Evolutionary conservation across 2,888 invertebrate species (phyloP).

Genomic region (Malacosoma neustria): DNA sequence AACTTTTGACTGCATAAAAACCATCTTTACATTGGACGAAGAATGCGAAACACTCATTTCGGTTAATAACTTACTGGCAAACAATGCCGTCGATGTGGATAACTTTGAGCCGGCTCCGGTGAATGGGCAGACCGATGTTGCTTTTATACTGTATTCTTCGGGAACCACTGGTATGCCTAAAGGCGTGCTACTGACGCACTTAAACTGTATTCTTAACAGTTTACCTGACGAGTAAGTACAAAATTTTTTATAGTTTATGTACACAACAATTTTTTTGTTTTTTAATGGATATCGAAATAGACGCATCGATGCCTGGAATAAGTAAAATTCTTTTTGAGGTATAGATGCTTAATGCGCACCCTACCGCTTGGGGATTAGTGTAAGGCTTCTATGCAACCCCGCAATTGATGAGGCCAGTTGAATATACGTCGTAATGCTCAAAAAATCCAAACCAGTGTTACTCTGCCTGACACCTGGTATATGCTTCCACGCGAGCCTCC

Average conservation of each 20-base stretch:
- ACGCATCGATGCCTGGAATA: too few relatives aligned
- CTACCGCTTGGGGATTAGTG: too few relatives aligned
- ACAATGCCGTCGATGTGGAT: conserved; percentile 24
- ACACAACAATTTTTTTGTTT: conserved; percentile 1
- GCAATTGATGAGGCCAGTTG: too few relatives aligned
- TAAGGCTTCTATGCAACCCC: too few relatives aligned
- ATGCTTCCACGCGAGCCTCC: too few relatives aligned
- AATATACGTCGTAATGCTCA: too few relatives aligned
- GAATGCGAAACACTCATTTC: conserved; percentile 19
- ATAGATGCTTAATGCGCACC: too few relatives aligned
- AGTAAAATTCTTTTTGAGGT: too few relatives aligned
- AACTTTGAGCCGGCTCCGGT: conserved; percentile 55
- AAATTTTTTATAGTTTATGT: too few relatives aligned
- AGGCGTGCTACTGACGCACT: conserved; percentile 77
- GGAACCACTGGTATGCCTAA: conserved; percentile 82
- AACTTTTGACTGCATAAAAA: conserved; percentile 32
- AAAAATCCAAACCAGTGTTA: too few relatives aligned
- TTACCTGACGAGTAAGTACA: conserved; percentile 39
- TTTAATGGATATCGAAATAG: too few relatives aligned
- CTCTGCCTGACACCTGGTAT: too few relatives aligned
- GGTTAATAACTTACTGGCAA: conserved; percentile 26
- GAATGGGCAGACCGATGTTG: conserved; percentile 44
- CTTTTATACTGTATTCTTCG: conserved; percentile 77
- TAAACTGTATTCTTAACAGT: conserved; percentile 62
- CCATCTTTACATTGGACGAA: conserved; percentile 33